These are phyloP conservation scores for Heliconius himera DNA, from an alignment of 1,140 invertebrate genomes.

Conservation along the genomic window DNA sequence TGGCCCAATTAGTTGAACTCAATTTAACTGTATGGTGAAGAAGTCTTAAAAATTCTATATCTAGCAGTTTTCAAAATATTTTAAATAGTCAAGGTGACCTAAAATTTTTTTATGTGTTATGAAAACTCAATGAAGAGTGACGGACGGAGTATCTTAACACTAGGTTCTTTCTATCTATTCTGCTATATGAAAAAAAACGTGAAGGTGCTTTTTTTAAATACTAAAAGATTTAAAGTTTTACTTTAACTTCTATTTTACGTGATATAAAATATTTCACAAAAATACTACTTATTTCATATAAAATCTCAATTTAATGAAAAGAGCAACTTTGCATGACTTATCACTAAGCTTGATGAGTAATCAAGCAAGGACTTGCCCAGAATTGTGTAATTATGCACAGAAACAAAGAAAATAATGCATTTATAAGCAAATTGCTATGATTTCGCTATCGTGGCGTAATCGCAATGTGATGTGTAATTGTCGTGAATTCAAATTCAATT, in stretches of 20 bases:
- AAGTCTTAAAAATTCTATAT: background rate
- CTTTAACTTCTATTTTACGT: too few relatives aligned
- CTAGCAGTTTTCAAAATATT: too few relatives aligned
- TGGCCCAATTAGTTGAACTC: constrained; percentile 6
- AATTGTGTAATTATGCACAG: background rate
- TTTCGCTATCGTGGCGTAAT: background rate
- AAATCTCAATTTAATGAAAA: background rate
- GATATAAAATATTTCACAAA: background rate
- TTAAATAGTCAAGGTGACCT: too few relatives aligned
- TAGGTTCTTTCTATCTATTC: too few relatives aligned
- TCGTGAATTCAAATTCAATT: background rate
- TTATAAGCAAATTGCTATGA: background rate
- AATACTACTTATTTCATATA: background rate
- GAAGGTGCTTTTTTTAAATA: too few relatives aligned
- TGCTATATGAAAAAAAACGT: too few relatives aligned
- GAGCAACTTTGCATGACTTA: constrained; percentile 12
- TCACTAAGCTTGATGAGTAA: background rate
- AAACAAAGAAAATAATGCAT: background rate
- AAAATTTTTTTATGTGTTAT: too few relatives aligned
- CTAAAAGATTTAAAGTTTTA: too few relatives aligned
- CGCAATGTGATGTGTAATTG: background rate
- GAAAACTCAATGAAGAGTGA: too few relatives aligned
- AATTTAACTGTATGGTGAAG: background rate
- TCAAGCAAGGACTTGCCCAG: background rate
- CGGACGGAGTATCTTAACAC: too few relatives aligned